Evolutionary conservation across 1,140 invertebrate genomes (phyloP), one percentile per base, ranked within the genome.

Genomic region (Mesaphorura yosii): DNA sequence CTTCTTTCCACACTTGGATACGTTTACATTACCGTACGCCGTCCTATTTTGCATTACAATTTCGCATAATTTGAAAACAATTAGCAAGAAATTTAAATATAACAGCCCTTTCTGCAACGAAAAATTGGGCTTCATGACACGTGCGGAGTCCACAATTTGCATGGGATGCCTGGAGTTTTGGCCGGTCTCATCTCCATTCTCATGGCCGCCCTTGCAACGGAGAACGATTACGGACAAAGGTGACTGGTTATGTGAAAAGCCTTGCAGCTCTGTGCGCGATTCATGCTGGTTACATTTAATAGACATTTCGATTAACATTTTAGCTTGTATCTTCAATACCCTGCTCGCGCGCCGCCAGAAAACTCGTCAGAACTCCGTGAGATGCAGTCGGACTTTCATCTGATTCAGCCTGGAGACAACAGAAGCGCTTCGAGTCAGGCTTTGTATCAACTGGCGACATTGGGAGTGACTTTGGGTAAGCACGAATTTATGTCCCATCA

Each of bases 141-240:
- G 1, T 96, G 91, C 67, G 93, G 93, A 2, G 89, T 96, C 0
- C 80, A 96, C 72, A 96, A 96, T 71, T 76, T 97, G 10, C 92
- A 97, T 65, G 93, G 92, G 0, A 88, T 96, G 83, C 92, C 93
- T 0, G 91, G 86, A 15, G 66, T 96, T 2, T 69, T 91, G 17
- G 88, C 85, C 3, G 90, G 80, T 37, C 65, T 95, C 31, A 76
- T 84, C 25, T 83, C 86, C 1, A 79, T 80, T 1, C 65, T 92
- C 15, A 80, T 84, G 65, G 84, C 88, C 7, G 75, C 73, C 7
- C 58, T 87, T 6, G 88, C 86, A 1, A 78, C 76, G 2, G 72
- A 76, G 46, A 64, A 68, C 1, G 64, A 65, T 15, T 78, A 77
- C 58, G 72, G 72, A 6, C 60, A 64, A 34, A 66, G 66, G 71